These are phyloP conservation scores for Anguilla megastoma DNA, from an alignment of 2,797 vertebrate species.

Conservation along the genomic window DNA sequence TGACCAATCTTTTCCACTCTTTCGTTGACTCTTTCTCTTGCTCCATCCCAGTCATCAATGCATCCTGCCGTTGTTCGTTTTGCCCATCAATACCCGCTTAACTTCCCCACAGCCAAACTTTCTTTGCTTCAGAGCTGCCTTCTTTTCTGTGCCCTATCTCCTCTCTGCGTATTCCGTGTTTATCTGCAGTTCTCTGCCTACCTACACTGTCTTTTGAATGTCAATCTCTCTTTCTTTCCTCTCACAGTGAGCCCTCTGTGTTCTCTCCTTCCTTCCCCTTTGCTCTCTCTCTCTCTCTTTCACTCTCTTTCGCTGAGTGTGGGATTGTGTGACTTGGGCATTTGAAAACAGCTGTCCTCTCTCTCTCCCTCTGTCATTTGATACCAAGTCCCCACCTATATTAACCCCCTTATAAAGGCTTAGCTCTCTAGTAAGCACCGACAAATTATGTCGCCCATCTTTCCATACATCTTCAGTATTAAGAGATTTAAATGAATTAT, in stretches of 20 bases:
- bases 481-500: background rate
- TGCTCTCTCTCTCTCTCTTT: slow-evolving; percentile 55
- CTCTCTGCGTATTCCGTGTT: slow-evolving; percentile 35
- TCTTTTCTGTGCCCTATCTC: slow-evolving; percentile 33
- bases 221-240: slow-evolving; percentile 50
- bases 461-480: background rate
- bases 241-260: slow-evolving; percentile 63
- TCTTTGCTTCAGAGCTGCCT: slow-evolving; percentile 42
- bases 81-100: slow-evolving; percentile 46
- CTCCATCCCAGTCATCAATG: slow-evolving; percentile 62
- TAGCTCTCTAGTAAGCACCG: background rate
- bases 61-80: slow-evolving; percentile 55
- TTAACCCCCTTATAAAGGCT: slow-evolving; percentile 11
- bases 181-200: slow-evolving; percentile 49
- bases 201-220: slow-evolving; percentile 55
- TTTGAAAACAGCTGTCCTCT: slow-evolving; percentile 59
- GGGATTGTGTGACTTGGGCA: slow-evolving; percentile 58
- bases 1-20: slow-evolving; percentile 58
- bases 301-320: slow-evolving; percentile 57
- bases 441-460: background rate
- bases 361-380: slow-evolving; percentile 41
- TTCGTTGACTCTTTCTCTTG: slow-evolving; percentile 42
- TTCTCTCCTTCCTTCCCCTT: slow-evolving; percentile 42
- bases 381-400: slow-evolving; percentile 35
- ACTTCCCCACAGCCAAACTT: slow-evolving; percentile 26